phyloP scores from a whole-genome alignment of 2,888 invertebrate species.

The Microchrysa polita region DNA sequence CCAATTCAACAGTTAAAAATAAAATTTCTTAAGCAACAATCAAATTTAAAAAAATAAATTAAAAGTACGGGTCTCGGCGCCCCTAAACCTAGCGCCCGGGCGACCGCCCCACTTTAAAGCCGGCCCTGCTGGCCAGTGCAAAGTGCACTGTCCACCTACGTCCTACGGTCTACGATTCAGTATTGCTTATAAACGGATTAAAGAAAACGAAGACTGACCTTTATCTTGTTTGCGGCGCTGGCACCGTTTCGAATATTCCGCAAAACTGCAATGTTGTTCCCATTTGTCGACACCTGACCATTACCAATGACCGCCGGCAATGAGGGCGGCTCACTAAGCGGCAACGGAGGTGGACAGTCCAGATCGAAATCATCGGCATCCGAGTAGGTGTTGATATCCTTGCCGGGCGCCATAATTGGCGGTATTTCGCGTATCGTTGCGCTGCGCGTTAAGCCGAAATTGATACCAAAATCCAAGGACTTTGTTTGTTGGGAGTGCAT shows the following conservation, averaged over 20 bases:
- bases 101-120: too few relatives aligned
- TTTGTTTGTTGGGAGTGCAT: conserved; percentile 60
- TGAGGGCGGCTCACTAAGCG: conserved; percentile 42
- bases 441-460: conserved; percentile 47
- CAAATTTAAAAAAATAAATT: too few relatives aligned
- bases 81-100: too few relatives aligned
- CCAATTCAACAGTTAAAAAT: too few relatives aligned
- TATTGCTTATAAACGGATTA: neutral
- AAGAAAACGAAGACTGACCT: conserved; percentile 18
- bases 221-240: conserved; percentile 4
- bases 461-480: conserved; percentile 62
- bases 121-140: too few relatives aligned
- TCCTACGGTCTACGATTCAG: neutral
- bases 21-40: too few relatives aligned
- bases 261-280: neutral
- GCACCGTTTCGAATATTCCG: neutral
- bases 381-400: conserved; percentile 26
- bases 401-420: neutral
- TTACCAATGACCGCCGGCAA: conserved; percentile 22
- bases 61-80: too few relatives aligned
- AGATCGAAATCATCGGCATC: conserved; percentile 20
- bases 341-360: conserved; percentile 42
- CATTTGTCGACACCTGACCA: neutral
- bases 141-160: neutral
- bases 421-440: conserved; percentile 44